phyloP scores from a whole-genome alignment of 1,140 invertebrate species.

The Coptotermes formosanus region DNA sequence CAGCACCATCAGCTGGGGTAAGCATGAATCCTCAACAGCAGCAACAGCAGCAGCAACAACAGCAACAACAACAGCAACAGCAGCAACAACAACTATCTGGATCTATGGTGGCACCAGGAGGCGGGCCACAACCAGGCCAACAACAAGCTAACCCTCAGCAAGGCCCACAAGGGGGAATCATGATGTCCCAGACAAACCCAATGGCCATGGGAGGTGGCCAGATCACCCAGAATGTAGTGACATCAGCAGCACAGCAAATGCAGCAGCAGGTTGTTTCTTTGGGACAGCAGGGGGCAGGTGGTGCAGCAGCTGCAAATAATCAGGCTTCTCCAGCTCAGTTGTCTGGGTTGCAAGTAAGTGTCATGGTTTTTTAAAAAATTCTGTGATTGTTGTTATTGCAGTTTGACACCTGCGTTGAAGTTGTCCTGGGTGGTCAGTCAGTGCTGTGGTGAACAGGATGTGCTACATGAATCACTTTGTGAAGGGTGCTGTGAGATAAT shows the following conservation, averaged over 20 bases:
- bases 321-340: conserved; percentile 27
- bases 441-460: too few species aligned
- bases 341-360: conserved; percentile 26
- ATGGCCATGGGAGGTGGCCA: conserved; percentile 63
- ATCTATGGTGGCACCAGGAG: conserved; percentile 19
- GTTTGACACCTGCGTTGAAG: too few species aligned
- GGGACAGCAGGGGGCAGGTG: conserved; percentile 21
- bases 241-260: conserved; percentile 40
- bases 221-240: conserved; percentile 57
- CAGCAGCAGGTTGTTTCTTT: conserved; percentile 22
- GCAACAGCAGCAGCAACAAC: conserved; percentile 42
- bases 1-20: conserved; percentile 43
- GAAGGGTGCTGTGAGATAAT: too few species aligned
- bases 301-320: conserved; percentile 7
- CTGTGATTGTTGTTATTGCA: too few species aligned
- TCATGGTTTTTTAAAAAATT: not conserved
- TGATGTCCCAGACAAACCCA: conserved; percentile 60
- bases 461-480: too few species aligned
- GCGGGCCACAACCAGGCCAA: conserved; percentile 32
- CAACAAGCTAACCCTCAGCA: conserved; percentile 32
- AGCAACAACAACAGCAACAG: conserved; percentile 37
- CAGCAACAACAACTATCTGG: conserved; percentile 39
- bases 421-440: too few species aligned
- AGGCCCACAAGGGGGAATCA: conserved; percentile 51
- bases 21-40: conserved; percentile 33